Conservation (phyloP, 2,113 vertebrate genomes). For the Hydrolagus affinis region DNA sequence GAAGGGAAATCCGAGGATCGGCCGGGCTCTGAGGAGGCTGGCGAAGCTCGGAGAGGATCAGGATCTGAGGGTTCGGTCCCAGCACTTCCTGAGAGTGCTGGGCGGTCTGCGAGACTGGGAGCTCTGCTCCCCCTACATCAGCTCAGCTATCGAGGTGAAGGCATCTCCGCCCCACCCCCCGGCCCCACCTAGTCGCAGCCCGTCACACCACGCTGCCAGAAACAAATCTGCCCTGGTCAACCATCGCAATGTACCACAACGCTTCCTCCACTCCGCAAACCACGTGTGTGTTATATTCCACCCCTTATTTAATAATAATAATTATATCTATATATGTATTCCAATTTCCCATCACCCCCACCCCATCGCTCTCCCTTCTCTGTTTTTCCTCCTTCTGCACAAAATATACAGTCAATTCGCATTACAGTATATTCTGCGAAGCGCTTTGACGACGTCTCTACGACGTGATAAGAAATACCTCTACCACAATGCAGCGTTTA, state of each 20-base stretch:
- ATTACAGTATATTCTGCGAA: no score
- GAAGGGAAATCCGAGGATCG: constrained; percentile 46
- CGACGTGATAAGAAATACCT: no score
- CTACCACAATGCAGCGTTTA: background rate
- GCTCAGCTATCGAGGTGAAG: constrained; percentile 60
- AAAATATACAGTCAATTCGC: no score
- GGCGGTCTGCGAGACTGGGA: constrained; percentile 56
- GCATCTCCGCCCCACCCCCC: background rate
- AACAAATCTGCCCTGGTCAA: constrained; percentile 25
- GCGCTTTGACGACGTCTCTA: no score
- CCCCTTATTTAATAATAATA: constrained; percentile 7
- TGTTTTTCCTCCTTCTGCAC: no score
- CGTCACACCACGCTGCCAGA: constrained; percentile 25
- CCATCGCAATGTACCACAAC: background rate
- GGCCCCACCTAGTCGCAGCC: background rate
- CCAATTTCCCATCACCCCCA: background rate
- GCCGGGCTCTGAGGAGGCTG: constrained; percentile 54
- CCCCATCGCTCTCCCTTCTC: background rate
- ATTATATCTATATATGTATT: background rate
- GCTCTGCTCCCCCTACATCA: constrained; percentile 59
- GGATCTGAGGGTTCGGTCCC: constrained; percentile 50
- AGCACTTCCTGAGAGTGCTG: constrained; percentile 55
- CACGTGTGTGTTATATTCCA: constrained; percentile 11
- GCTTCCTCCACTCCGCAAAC: constrained; percentile 29
- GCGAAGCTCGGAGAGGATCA: constrained; percentile 50